Conservation (phyloP, 2,888 invertebrate genomes). For the Caenorhabditis uteleia region DNA sequence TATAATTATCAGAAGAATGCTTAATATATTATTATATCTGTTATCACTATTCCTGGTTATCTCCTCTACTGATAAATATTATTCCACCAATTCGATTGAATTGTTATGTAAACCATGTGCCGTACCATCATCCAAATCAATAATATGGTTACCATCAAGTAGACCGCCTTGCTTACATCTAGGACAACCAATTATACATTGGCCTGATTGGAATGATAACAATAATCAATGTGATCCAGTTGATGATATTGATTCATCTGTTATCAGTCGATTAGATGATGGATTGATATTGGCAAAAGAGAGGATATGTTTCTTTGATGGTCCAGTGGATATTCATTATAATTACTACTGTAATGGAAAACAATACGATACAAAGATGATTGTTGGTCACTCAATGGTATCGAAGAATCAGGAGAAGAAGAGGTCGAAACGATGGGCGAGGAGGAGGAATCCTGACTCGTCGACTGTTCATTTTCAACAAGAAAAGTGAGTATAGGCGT, state of each 20-base stretch:
- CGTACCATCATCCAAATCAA: slow-evolving; percentile 16
- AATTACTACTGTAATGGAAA: slow-evolving; percentile 33
- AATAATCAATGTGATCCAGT: slow-evolving; percentile 8
- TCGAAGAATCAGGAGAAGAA: slow-evolving; percentile 12
- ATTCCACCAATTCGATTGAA: slow-evolving; percentile 11
- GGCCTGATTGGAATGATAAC: slow-evolving; percentile 29
- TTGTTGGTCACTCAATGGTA: slow-evolving; percentile 36
- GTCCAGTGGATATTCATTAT: slow-evolving; percentile 37
- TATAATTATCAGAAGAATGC: slow-evolving; percentile 19
- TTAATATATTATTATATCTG: slow-evolving; percentile 5
- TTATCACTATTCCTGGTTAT: not conserved
- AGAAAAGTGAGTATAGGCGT: slow-evolving; percentile 49
- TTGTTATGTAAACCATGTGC: slow-evolving; percentile 37
- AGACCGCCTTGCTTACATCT: slow-evolving; percentile 59
- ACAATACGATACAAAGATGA: slow-evolving; percentile 13
- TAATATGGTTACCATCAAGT: slow-evolving; percentile 46
- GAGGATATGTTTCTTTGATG: slow-evolving; percentile 42
- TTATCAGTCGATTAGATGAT: slow-evolving; percentile 47
- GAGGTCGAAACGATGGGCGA: slow-evolving; percentile 60
- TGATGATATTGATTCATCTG: slow-evolving; percentile 16
- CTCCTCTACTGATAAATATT: slow-evolving; percentile 12
- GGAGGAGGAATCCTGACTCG: slow-evolving; percentile 60
- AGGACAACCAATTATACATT: slow-evolving; percentile 58
- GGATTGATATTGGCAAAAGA: slow-evolving; percentile 49
- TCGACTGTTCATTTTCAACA: slow-evolving; percentile 65